phyloP scores from a whole-genome alignment of 2,888 invertebrate species.

The Hyposoter dolosus region DNA sequence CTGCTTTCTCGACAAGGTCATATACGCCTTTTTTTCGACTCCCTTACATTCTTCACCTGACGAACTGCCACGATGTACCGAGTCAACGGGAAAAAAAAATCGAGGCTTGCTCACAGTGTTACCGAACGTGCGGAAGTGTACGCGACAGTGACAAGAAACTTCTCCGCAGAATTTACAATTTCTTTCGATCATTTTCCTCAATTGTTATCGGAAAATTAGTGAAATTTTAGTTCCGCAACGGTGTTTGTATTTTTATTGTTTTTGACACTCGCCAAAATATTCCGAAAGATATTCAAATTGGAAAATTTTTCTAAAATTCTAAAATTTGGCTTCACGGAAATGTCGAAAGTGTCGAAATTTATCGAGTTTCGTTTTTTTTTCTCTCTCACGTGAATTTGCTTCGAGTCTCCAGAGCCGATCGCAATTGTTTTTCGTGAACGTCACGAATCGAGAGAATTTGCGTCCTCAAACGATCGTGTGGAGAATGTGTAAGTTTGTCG shows the following conservation, averaged over 20 bases:
- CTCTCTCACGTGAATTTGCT: background rate
- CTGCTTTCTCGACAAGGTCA: conserved; percentile 59
- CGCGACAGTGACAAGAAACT: conserved; percentile 7
- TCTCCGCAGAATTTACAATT: background rate
- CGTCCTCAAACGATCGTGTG: background rate
- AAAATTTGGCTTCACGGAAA: background rate
- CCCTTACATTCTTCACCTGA: conserved; percentile 56
- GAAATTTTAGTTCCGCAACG: background rate
- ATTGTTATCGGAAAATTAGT: background rate
- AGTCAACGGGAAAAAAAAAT: conserved; percentile 40
- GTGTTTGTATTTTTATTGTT: background rate
- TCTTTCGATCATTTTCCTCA: background rate
- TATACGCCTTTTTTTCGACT: conserved; percentile 49
- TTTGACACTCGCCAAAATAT: background rate
- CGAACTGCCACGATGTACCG: conserved; percentile 26
- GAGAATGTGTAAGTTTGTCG: background rate
- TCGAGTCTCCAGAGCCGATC: background rate
- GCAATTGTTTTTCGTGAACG: too few relatives aligned
- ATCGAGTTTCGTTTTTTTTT: background rate
- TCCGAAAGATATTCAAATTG: background rate
- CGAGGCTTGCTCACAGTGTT: conserved; percentile 50
- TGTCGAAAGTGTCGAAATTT: background rate
- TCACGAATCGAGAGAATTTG: too few relatives aligned
- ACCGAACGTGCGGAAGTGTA: conserved; percentile 44
- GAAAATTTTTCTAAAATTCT: background rate